These are phyloP conservation scores for Hemistola chrysoprasaria DNA, from an alignment of 2,888 invertebrate species.

Conservation along the genomic window DNA sequence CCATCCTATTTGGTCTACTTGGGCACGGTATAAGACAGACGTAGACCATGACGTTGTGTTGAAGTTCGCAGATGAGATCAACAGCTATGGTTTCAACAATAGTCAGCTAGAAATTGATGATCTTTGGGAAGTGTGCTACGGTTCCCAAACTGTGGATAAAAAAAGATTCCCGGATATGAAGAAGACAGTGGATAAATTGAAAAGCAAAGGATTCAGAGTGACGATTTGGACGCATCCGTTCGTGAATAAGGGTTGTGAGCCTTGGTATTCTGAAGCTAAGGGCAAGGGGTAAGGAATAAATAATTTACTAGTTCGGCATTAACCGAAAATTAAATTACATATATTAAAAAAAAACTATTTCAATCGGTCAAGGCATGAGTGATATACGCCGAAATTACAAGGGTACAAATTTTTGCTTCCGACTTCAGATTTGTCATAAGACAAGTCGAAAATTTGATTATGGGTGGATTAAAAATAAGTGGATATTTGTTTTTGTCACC, in stretches of 20 bases:
- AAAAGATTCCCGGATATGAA: constrained; percentile 81
- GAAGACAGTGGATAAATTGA: constrained; percentile 62
- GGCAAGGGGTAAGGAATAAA: constrained; percentile 70
- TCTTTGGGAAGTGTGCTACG: constrained; percentile 85
- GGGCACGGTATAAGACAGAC: constrained; percentile 81
- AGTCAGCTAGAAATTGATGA: constrained; percentile 85
- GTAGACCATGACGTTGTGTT: constrained; percentile 76
- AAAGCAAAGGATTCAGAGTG: constrained; percentile 75
- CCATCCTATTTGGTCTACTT: constrained; percentile 86
- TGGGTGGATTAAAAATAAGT: too few relatives aligned
- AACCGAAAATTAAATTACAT: too few relatives aligned
- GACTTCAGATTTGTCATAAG: too few relatives aligned
- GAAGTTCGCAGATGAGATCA: constrained; percentile 77
- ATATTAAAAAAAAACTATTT: too few relatives aligned
- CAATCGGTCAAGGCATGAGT: too few relatives aligned
- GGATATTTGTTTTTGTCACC: too few relatives aligned
- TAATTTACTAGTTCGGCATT: too few relatives aligned
- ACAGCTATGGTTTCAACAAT: constrained; percentile 69
- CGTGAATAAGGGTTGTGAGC: constrained; percentile 81
- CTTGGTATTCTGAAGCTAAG: constrained; percentile 69
- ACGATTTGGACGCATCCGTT: constrained; percentile 86
- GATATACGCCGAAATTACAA: too few relatives aligned
- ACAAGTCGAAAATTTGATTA: too few relatives aligned
- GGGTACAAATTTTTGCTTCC: too few relatives aligned
- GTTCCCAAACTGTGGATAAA: constrained; percentile 76